Percentiles rank a stretch among this genome's conserved stretches.
These are phyloP conservation scores for Aquatica leii DNA, from an alignment of 2,888 invertebrate genomes.

Conservation along the genomic window DNA sequence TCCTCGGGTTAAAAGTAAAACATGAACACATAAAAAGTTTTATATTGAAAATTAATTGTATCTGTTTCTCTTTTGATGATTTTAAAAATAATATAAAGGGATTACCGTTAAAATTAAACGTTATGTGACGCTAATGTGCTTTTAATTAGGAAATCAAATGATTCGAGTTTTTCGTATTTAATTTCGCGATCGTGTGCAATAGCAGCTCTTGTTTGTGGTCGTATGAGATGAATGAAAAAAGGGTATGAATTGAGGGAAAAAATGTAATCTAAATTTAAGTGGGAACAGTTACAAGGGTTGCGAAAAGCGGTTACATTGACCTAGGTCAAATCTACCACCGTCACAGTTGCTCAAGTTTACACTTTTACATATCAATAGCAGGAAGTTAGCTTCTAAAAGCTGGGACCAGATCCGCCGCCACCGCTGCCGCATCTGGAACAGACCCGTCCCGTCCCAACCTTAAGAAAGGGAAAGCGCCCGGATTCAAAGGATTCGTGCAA, in stretches of 20 bases:
- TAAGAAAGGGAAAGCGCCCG: conserved; percentile 51
- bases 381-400: conserved; percentile 44
- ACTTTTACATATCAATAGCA: conserved; percentile 53
- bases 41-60: conserved; percentile 12
- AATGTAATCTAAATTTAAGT: conserved; percentile 33
- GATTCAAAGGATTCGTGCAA: conserved; percentile 52
- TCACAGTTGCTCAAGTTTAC: conserved; percentile 49
- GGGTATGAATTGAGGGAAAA: conserved; percentile 20
- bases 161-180: too few species aligned
- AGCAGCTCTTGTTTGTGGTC: neutral
- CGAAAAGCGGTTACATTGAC: conserved; percentile 24
- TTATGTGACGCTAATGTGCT: too few species aligned
- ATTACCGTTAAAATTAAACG: too few species aligned
- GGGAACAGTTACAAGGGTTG: conserved; percentile 32
- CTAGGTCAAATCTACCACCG: conserved; percentile 39
- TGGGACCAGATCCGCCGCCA: conserved; percentile 38
- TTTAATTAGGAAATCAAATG: neutral
- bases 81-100: neutral
- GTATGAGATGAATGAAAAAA: conserved; percentile 21
- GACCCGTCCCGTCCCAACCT: conserved; percentile 46
- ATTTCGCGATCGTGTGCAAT: too few species aligned
- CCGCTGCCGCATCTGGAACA: conserved; percentile 41
- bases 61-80: neutral
- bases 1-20: conserved; percentile 28
- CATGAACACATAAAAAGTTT: conserved; percentile 20